Evolutionary conservation across 2,113 vertebrate genomes (phyloP), one percentile per base, ranked within the genome.

Genomic region (Callipepla squamata): DNA sequence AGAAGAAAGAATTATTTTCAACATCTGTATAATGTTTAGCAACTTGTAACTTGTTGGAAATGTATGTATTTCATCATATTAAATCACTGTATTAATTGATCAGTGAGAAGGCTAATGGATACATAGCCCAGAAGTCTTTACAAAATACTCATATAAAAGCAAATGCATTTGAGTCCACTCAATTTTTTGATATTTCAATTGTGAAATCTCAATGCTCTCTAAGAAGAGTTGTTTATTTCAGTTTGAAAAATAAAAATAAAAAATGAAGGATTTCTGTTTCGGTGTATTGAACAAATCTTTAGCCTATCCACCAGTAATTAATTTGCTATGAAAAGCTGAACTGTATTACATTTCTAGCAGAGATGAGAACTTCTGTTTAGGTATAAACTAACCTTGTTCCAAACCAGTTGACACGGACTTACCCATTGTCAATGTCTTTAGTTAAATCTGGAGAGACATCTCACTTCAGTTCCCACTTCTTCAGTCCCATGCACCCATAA

Each of bases 221-320:
- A 38, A 32, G 18, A 23, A 68, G 75, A 65, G 5, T 10, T 83
- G 3, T 38, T 6, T 42, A 36, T 82, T 75, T 32, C n/a, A 83
- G 23, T 14, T 34, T 17, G 21, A 19, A 62, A 50, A 50, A 50
- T 55, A 45, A 11, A 20, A 15, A 19, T 20, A 26, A n/a, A 5
- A 51, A 44, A 42, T 28, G 32, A 3, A 0, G 1, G 1, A 23
- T 67, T 79, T 72, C 20, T 25, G 4, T 69, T 74, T 23, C 17
- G 53, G 20, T 21, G 6, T 7, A 9, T 42, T 77, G 34, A 77
- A 55, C 44, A 22, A 58, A 67, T 67, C 95, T 97, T 95, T 75
- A 44, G 92, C 68, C 93, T 94, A 88, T 96, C 84, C 87, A 72
- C 17, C 58, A 23, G 3, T 67, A 50, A 50, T 90, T 81, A 34